Evolutionary conservation across 2,888 invertebrate species (phyloP).

Genomic region (Erebia palarica): DNA sequence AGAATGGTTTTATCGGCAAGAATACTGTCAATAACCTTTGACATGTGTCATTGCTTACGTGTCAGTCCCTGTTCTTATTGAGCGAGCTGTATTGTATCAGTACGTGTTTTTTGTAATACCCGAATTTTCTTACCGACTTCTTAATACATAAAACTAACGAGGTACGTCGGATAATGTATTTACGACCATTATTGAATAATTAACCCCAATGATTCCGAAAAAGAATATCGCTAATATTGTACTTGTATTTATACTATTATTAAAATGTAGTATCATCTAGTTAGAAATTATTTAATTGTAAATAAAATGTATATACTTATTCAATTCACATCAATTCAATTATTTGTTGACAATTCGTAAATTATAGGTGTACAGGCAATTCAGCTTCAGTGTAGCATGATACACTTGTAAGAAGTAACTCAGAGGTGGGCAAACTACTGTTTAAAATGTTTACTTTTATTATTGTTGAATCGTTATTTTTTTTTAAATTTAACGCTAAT

Average conservation of each 20-base stretch:
- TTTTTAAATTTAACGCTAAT: too few relatives aligned
- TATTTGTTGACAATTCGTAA: background rate
- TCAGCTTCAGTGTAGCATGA: background rate
- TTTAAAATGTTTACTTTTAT: too few relatives aligned
- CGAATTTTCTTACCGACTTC: constrained; percentile 2
- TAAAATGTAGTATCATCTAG: background rate
- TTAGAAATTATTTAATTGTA: background rate
- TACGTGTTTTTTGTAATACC: constrained; percentile 29
- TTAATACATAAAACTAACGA: background rate
- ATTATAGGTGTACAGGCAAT: background rate
- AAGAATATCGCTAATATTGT: background rate
- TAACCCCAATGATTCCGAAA: too few relatives aligned
- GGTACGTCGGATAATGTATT: background rate
- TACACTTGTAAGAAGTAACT: background rate
- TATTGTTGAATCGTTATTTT: too few relatives aligned
- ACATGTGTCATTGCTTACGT: constrained; percentile 83
- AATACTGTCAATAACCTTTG: constrained; percentile 80
- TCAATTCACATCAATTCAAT: too few relatives aligned
- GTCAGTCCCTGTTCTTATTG: constrained; percentile 55
- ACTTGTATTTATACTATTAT: background rate
- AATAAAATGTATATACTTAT: background rate
- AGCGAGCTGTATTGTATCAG: constrained; percentile 28
- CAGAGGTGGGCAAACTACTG: background rate
- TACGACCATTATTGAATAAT: background rate
- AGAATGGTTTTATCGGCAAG: constrained; percentile 25